Base-by-base conservation (phyloP, 2,888 invertebrate genomes). In the Netelia inedita region DNA sequence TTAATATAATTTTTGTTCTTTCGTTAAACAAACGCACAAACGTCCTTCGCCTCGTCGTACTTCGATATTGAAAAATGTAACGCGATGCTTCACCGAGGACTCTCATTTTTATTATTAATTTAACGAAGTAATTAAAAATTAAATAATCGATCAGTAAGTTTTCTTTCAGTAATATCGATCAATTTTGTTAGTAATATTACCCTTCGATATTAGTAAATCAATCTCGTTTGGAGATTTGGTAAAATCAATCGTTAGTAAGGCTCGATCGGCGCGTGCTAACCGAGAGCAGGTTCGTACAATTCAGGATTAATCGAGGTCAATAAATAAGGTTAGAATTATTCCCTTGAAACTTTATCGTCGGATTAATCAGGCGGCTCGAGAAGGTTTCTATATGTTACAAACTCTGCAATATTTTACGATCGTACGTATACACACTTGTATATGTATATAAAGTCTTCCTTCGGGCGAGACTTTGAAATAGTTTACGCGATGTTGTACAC, bases 391-490 rank as follows among this genome's bases (percentile, higher is more conserved):
- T 5, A 35, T n/a, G 0, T 16, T 35, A 43, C 23, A 46, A 74
- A 73, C 1, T 61, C 9, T 5, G 16, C 16, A 5, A 3, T 14
- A 46, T 61, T 78, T 53, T 59, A 46, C 46, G 14, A 46, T 46
- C 46, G 46, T 11, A 46, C 23, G 11, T 46, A 35, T 55, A 46
- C 23, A 23, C 50, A 59, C 16, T 35, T 53, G 59, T 74, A 28
- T 19, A 46, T 46, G 10, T 78, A 43, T 2, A 79, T 23, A 72
- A 72, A 23, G 66, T 83, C 71, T 85, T 83, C 76, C 75, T 80
- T 83, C 85, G 79, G 75, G 59, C 57, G 79, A 87, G 74, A 86
- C 86, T 81, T 85, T 23, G 81, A 84, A 85, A 86, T 87, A 82
- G 82, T 83, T 86, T 69, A 83, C 63, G 71, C 50, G 74, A 81